Conservation (phyloP, 2,888 invertebrate genomes). For the Ectropis crepuscularia region DNA sequence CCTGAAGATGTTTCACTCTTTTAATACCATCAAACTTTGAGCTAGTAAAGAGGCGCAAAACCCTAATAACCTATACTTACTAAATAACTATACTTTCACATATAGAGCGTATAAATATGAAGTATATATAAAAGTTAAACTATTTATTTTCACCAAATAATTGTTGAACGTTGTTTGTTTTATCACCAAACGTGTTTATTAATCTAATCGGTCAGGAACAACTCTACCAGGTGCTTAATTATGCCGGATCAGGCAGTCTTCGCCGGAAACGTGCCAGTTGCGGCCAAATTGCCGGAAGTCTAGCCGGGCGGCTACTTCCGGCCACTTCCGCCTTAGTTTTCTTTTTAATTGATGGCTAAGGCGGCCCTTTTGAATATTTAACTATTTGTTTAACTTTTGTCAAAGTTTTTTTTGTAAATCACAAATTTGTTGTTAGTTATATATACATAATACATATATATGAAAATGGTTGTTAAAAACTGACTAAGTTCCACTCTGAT, state of each 20-base stretch:
- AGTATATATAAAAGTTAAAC: no score
- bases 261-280: conserved; percentile 53
- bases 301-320: conserved; percentile 58
- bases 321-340: conserved; percentile 25
- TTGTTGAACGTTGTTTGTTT: background rate
- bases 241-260: conserved; percentile 42
- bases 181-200: conserved; percentile 18
- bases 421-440: no score
- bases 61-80: no score
- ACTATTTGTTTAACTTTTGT: conserved; percentile 1
- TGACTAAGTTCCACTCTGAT: no score
- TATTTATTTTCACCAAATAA: no score
- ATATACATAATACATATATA: no score
- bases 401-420: background rate
- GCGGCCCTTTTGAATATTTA: conserved; percentile 9
- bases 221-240: conserved; percentile 44
- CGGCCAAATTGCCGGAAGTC: conserved; percentile 63
- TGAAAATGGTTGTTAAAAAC: no score
- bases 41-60: no score
- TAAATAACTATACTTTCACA: no score
- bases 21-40: no score
- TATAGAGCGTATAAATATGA: no score
- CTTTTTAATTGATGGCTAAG: conserved; percentile 23
- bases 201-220: conserved; percentile 31
- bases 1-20: no score